Base-by-base conservation (phyloP, 2,113 vertebrate species). In the Ceratotherium simum region DNA sequence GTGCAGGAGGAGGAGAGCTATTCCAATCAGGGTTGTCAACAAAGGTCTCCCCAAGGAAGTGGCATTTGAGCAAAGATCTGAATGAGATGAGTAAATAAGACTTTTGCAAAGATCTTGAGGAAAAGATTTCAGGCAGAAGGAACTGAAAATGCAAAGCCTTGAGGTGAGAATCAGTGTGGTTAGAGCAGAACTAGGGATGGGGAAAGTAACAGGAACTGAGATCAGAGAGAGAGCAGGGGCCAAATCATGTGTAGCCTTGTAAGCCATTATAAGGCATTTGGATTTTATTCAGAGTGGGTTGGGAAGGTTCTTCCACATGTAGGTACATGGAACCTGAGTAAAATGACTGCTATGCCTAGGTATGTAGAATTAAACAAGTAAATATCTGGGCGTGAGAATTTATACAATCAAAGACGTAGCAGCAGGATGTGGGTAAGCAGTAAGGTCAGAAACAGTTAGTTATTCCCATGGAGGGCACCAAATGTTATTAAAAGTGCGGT, bases 401-500 rank as follows among this genome's bases (percentile, higher is more conserved):
- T 51, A 62, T 46, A 14, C 33, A 95, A 46, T 64, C 33, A 78
- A 48, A 54, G 36, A 62, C 56, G 20, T 23, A 85, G 14, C 78
- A 75, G 4, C 58, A 76, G 60, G 39, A 85, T 5, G 20, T 86
- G 31, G 14, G 16, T 75, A 54, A 80, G 10, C 85, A 62, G 29
- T 20, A 85, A 42, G 39, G 14, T 81, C 7, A 73, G 36, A 56
- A 70, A 75, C 10, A 86, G 33, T 58, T 51, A 42, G 5, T 46
- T 90, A 60, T 56, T 95, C 82, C 62, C 67, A 72, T 10, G 20
- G 67, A 97, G 18, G 18, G 21, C 13, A 23, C 31, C 36, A 80
- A 92, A 73, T 90, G 58, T 85, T 84, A 75, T 69, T 84, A 46
- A 89, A 94, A 90, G 39, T 14, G 17, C 27, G 51, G 23, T 89